Percentiles rank a stretch among this genome's conserved stretches.
These are phyloP conservation scores for Andrena chrysosceles DNA, from an alignment of 2,888 invertebrate species.

Conservation along the genomic window DNA sequence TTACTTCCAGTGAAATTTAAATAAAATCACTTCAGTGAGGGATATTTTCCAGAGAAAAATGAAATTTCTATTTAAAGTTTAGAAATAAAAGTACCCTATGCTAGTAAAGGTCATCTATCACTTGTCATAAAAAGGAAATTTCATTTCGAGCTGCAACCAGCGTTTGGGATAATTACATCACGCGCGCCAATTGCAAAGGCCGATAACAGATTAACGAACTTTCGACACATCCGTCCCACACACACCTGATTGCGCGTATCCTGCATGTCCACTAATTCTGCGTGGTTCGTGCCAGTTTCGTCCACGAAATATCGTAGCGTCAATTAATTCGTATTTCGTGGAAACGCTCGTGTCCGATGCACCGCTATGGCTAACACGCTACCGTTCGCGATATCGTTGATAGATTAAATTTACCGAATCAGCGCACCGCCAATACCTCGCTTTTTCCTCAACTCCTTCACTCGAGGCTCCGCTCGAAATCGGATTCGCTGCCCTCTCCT, in stretches of 20 bases:
- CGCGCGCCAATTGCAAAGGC: constrained; percentile 8
- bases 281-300: constrained; percentile 16
- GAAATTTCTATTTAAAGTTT: too few species aligned
- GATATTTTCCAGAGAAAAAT: too few species aligned
- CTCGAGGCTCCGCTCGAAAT: neutral
- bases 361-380: neutral
- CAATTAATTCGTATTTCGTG: constrained; percentile 13
- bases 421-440: neutral
- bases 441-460: neutral
- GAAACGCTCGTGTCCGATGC: neutral
- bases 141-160: too few species aligned
- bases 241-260: neutral
- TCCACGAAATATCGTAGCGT: neutral
- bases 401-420: neutral
- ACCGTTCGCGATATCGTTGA: neutral
- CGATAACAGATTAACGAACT: constrained; percentile 27
- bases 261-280: neutral
- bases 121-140: too few species aligned
- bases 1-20: too few species aligned
- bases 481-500: neutral
- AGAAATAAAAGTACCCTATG: too few species aligned
- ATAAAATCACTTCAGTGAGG: too few species aligned
- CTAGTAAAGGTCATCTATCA: too few species aligned
- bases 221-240: neutral
- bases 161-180: neutral